Conservation (phyloP, 2,113 vertebrate genomes). For the Porphyrio hochstetteri region DNA sequence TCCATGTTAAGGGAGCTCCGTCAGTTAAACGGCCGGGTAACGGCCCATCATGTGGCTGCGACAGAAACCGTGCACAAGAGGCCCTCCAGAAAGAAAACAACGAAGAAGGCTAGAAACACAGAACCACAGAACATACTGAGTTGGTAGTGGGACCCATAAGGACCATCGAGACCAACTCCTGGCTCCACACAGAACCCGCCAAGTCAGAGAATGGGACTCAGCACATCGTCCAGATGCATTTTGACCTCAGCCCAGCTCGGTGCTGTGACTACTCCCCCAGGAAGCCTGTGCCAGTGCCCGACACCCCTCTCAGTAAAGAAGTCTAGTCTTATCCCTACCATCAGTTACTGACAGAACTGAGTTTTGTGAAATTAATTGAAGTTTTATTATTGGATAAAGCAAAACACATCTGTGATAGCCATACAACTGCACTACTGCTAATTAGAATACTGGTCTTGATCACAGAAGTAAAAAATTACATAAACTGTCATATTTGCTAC, state of each 20-base stretch:
- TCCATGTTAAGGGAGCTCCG: neutral
- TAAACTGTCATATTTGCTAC: neutral
- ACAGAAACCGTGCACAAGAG: neutral
- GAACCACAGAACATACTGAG: too few relatives aligned
- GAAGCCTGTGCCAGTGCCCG: too few relatives aligned
- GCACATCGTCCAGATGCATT: too few relatives aligned
- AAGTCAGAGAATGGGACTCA: too few relatives aligned
- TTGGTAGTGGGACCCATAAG: too few relatives aligned
- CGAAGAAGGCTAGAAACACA: neutral
- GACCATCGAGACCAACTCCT: too few relatives aligned
- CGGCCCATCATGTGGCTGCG: neutral
- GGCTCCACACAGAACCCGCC: too few relatives aligned
- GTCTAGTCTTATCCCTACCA: neutral
- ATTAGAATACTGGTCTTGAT: neutral
- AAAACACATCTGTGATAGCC: neutral
- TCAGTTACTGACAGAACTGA: neutral
- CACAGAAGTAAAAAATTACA: neutral
- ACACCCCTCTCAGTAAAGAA: neutral
- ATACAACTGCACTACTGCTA: neutral
- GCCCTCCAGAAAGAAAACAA: neutral
- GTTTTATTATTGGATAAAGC: neutral
- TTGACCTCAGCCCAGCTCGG: too few relatives aligned
- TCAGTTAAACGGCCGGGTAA: neutral
- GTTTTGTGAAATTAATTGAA: neutral
- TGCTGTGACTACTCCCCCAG: too few relatives aligned